Base-by-base conservation (phyloP, 2,113 vertebrate species). In the Hippolais icterina region DNA sequence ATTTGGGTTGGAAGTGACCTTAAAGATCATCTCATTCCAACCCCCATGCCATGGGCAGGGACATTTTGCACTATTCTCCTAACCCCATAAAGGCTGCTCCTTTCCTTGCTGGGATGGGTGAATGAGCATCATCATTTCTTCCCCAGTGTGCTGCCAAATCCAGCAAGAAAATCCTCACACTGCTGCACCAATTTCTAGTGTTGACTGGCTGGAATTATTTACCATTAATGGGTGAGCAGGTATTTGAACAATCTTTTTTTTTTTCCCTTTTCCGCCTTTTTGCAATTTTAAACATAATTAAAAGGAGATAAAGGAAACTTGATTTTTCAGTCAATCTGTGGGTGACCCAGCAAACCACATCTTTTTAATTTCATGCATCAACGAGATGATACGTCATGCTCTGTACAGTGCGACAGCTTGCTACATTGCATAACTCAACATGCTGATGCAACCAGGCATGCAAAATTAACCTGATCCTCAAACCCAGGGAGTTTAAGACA, bases 341-440 rank as follows among this genome's bases (percentile, higher is more conserved):
- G 83, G 94, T 97, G 97, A 97, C 97, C 97, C 97, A 98, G 97
- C 97, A 98, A 98, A 96, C 70, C 97, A 96, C 97, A 98, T 98
- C 97, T 97, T 98, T 98, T 97, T 98, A 98, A 98, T 98, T 98
- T 98, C 98, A 98, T 98, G 98, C 97, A 96, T 97, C 78, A 20
- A 6, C 95, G 96, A 17, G 93, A 94, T 95, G 97, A 97, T 98
- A 96, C 71, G 94, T 97, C 97, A 97, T 95, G 97, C 97, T 96
- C 94, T 94, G 97, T 97, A 92, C 90, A 75, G 95, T 8, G 71
- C 27, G 94, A 97, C 97, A 98, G 98, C 97, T 97, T 97, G 98
- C 97, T 98, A 54, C 98, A 92, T 98, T 97, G 97, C 98, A 93
- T 97, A 97, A 97, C 97, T 97, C 97, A 97, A 96, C 93, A 14